Conservation (phyloP, 2,888 invertebrate species). For the Hermodice carunculata region DNA sequence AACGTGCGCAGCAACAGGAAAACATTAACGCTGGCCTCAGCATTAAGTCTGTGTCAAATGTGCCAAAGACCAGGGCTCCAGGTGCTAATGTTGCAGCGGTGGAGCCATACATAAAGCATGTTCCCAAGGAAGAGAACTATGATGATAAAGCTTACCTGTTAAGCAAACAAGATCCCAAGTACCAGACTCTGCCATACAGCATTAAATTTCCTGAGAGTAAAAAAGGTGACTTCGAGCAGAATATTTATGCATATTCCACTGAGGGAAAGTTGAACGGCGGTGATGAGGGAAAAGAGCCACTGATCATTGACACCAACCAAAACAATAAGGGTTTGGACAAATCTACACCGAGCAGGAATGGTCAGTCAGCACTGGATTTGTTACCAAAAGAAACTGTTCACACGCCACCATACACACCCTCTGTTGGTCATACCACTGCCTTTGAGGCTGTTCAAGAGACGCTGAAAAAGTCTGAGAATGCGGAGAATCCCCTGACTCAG, state of each 20-base stretch:
- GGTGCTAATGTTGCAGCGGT: constrained; percentile 68
- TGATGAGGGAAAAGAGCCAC: too few relatives aligned
- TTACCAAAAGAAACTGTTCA: constrained; percentile 2
- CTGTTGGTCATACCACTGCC: constrained; percentile 10
- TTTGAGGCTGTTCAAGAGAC: constrained; percentile 4
- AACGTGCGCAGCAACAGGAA: constrained; percentile 82
- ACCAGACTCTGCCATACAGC: constrained; percentile 91
- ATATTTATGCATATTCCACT: too few relatives aligned
- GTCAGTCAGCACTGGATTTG: background rate
- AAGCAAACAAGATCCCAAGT: constrained; percentile 89
- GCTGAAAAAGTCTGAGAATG: constrained; percentile 1
- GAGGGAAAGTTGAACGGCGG: too few relatives aligned
- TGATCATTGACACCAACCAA: too few relatives aligned
- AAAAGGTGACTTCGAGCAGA: too few relatives aligned
- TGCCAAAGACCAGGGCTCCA: background rate
- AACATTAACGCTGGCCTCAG: too few relatives aligned
- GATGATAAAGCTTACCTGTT: background rate
- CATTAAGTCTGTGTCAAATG: too few relatives aligned
- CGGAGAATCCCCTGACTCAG: background rate
- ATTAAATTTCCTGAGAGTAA: constrained; percentile 77
- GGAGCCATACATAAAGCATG: constrained; percentile 56
- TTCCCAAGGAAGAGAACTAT: background rate
- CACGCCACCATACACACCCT: constrained; percentile 2
- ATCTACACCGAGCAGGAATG: background rate
- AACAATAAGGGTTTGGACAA: too few relatives aligned